These are phyloP conservation scores for Bovichtus diacanthus DNA, from an alignment of 2,797 vertebrate species.

Conservation along the genomic window DNA sequence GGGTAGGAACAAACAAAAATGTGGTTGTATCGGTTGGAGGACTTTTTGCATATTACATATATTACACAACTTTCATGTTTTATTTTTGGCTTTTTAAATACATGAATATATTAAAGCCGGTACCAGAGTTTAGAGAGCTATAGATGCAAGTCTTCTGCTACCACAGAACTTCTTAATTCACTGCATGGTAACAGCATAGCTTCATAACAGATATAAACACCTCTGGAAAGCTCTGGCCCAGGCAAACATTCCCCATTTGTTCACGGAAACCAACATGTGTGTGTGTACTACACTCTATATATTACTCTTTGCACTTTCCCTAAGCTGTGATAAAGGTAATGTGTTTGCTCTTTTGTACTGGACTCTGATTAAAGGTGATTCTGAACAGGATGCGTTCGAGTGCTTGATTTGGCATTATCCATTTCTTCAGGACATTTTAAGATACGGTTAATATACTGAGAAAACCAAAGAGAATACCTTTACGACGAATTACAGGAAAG, in stretches of 20 bases:
- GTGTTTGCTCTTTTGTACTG: constrained; percentile 33
- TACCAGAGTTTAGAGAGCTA: background rate
- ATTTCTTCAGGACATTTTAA: background rate
- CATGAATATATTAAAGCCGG: background rate
- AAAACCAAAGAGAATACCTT: constrained; percentile 16
- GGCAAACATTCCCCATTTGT: constrained; percentile 20
- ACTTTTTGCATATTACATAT: background rate
- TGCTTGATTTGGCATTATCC: constrained; percentile 28
- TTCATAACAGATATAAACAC: constrained; percentile 4
- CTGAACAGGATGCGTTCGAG: constrained; percentile 8
- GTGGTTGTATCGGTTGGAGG: too few relatives aligned
- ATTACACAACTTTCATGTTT: background rate
- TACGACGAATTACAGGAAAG: background rate
- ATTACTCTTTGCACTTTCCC: constrained; percentile 17
- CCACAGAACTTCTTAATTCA: background rate
- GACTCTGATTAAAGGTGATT: constrained; percentile 29
- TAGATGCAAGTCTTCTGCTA: background rate
- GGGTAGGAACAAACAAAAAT: too few relatives aligned
- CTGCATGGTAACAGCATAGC: background rate
- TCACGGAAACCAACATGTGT: constrained; percentile 7
- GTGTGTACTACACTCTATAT: background rate
- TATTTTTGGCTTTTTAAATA: background rate
- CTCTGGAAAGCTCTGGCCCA: background rate
- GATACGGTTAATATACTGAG: constrained; percentile 5
- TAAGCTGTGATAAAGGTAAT: constrained; percentile 17